phyloP scores from a whole-genome alignment of 2,797 vertebrate species.

The Cygnus olor region DNA sequence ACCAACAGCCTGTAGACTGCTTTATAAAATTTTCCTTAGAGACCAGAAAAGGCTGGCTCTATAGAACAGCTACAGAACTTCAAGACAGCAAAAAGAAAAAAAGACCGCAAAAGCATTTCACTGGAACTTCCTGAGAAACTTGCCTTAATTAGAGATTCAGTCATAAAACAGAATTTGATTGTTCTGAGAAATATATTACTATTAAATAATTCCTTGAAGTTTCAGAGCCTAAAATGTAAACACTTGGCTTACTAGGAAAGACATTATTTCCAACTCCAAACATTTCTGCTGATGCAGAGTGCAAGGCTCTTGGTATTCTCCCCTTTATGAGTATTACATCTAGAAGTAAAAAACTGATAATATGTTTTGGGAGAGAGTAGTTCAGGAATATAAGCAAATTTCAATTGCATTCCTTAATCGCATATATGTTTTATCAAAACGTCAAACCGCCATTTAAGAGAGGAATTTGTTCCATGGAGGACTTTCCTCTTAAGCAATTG shows the following conservation, averaged over 20 bases:
- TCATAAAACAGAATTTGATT: background rate
- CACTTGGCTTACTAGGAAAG: accelerated
- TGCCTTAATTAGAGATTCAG: background rate
- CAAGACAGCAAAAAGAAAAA: background rate
- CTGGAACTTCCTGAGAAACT: background rate
- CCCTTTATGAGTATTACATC: accelerated
- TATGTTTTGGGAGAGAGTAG: background rate
- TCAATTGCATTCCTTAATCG: background rate
- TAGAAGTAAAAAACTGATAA: background rate
- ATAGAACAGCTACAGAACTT: background rate
- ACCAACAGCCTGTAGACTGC: background rate
- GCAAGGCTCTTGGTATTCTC: background rate
- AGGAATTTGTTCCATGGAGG: background rate
- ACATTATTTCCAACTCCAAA: background rate
- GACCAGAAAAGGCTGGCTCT: background rate
- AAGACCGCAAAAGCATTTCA: background rate
- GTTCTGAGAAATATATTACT: background rate
- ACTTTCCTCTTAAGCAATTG: background rate
- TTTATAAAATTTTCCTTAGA: background rate
- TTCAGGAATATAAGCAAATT: background rate
- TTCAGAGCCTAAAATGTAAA: background rate
- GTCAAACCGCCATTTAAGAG: background rate
- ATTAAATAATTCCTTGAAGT: background rate
- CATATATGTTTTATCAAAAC: background rate
- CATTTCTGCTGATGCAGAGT: background rate